Evolutionary conservation across 2,888 invertebrate species (phyloP).

Genomic region (Aromia moschata): DNA sequence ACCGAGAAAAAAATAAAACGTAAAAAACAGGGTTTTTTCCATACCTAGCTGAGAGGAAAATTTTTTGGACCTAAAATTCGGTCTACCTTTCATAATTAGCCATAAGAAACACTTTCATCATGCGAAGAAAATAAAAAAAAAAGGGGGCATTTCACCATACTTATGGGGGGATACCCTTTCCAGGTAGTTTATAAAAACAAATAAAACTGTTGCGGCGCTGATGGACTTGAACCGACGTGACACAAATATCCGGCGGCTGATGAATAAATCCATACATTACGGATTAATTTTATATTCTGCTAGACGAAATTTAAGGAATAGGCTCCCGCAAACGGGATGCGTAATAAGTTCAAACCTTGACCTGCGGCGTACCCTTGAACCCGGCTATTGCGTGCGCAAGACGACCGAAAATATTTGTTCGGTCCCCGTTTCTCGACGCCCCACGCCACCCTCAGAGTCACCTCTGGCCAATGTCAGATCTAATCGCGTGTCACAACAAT

Average conservation of each 20-base stretch:
- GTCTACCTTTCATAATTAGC: too few species aligned
- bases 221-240: conserved; percentile 4
- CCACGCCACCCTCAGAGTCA: conserved; percentile 19
- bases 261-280: conserved; percentile 11
- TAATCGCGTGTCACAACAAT: conserved; percentile 15
- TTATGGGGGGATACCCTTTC: too few species aligned
- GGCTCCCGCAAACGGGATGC: conserved; percentile 23
- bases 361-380: conserved; percentile 57
- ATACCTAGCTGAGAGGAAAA: too few species aligned
- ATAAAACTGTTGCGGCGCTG: too few species aligned
- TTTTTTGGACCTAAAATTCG: too few species aligned
- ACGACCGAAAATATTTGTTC: conserved; percentile 11
- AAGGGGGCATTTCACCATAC: too few species aligned
- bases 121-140: too few species aligned
- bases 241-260: not conserved
- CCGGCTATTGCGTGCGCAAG: conserved; percentile 27
- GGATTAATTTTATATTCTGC: conserved; percentile 10
- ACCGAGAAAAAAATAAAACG: too few species aligned
- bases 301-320: conserved; percentile 2
- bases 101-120: too few species aligned
- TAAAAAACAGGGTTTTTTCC: too few species aligned
- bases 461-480: conserved; percentile 32
- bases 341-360: conserved; percentile 50
- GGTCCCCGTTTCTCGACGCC: conserved; percentile 22
- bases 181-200: conserved; percentile 5